Conservation (phyloP, 2,797 vertebrate genomes). For the Enteromius argenteus region DNA sequence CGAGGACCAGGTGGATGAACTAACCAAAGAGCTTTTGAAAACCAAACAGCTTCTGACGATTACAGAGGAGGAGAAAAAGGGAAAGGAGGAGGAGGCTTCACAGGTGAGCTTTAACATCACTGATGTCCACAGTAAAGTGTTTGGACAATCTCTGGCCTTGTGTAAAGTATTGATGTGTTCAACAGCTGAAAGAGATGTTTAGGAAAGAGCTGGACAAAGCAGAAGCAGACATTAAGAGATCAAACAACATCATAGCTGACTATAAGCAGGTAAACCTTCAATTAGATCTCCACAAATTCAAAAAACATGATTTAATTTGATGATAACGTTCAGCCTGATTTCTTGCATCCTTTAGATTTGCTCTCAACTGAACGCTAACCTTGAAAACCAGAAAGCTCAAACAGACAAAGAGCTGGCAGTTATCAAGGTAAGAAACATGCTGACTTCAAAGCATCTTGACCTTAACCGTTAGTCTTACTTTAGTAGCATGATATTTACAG, state of each 20-base stretch:
- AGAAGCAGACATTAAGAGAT: constrained; percentile 87
- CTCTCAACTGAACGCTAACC: constrained; percentile 87
- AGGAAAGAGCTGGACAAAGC: constrained; percentile 89
- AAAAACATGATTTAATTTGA: neutral
- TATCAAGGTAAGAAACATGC: constrained; percentile 81
- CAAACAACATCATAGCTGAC: constrained; percentile 88
- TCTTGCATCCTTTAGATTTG: constrained; percentile 83
- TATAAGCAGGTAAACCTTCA: constrained; percentile 90
- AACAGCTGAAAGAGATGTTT: constrained; percentile 90
- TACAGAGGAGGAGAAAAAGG: constrained; percentile 86
- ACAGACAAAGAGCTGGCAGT: constrained; percentile 85
- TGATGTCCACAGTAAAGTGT: neutral
- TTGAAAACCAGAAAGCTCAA: constrained; percentile 86
- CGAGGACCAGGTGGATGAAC: constrained; percentile 87
- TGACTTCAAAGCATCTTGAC: neutral
- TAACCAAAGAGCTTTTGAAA: constrained; percentile 87
- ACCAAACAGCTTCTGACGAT: constrained; percentile 83
- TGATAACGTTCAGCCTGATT: neutral
- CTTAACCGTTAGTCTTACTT: neutral
- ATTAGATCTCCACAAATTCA: neutral
- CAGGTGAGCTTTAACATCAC: constrained; percentile 62
- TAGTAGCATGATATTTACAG: neutral
- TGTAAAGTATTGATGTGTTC: constrained; percentile 15
- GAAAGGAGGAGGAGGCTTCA: constrained; percentile 84
- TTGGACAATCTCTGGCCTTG: neutral